Base-by-base conservation (phyloP, 2,113 vertebrate species). In the Cyanoderma ruficeps region DNA sequence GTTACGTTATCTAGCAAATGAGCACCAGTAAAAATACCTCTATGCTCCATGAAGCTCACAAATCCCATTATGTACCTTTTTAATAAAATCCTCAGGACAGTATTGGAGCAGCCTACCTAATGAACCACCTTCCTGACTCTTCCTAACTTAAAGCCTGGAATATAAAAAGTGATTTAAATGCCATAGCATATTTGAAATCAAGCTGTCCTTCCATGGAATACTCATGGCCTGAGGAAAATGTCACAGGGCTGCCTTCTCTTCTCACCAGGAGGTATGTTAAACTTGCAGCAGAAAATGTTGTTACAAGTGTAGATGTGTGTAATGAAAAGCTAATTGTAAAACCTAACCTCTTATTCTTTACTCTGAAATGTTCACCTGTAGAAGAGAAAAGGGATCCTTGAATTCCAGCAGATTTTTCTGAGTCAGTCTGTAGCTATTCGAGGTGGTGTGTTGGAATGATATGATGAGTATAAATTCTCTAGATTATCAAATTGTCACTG, bases 31-130 rank as follows among this genome's bases (percentile, higher is more conserved):
- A 81, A 76, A 82, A 64, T 49, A 69, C 47, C 70, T 74, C 42
- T 46, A 86, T 90, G 92, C 94, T 94, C 94, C 63, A 2, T 87
- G 59, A 94, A 94, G 96, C 92, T 97, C 86, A 96, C 88, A 87
- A 92, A 95, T 95, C 79, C 95, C 94, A 95, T 70, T 92, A 74
- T 95, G 90, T 97, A 97, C 96, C 96, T 94, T 97, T 97, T 96
- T 90, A 96, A 97, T 97, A 93, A 97, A 97, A 97, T 97, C 89
- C 90, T 97, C 68, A 97, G 94, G 95, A 52, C 95, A 96, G 70
- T 96, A 69, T 95, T 95, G 95, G 94, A 96, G 95, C 95, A 96
- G 63, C 93, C 91, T 94, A 95, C 94, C 87, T 97, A 96, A 89
- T 94, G 94, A 89, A 91, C 94, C 74, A 96, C 90, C 95, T 96